Evolutionary conservation across 2,113 vertebrate genomes (phyloP).

Genomic region (Paramisgurnus dabryanus): DNA sequence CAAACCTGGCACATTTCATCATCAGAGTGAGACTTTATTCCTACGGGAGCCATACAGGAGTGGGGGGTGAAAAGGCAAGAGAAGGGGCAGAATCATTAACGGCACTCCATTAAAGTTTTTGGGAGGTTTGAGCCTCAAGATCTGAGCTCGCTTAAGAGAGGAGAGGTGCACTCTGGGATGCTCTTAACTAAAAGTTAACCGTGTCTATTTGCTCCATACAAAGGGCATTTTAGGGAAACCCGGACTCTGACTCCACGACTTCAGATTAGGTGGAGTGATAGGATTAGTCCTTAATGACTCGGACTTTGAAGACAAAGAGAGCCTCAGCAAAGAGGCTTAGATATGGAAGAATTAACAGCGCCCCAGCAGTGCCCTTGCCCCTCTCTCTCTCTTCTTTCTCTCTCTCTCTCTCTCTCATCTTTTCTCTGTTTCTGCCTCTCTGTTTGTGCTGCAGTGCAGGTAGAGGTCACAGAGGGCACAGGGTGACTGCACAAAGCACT

Average conservation of each 20-base stretch:
- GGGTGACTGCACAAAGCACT: constrained; percentile 37
- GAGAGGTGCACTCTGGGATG: constrained; percentile 65
- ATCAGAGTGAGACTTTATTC: not conserved
- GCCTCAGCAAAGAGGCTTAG: constrained; percentile 89
- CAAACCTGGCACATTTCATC: constrained; percentile 15
- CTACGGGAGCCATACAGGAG: not conserved
- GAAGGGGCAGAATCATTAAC: constrained; percentile 86
- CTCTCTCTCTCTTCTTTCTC: constrained; percentile 72
- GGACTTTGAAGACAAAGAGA: constrained; percentile 87
- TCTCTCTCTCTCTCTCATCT: constrained; percentile 33
- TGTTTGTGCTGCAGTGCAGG: constrained; percentile 42
- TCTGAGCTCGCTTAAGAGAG: not conserved
- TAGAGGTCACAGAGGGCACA: constrained; percentile 49
- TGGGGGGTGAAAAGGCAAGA: not conserved
- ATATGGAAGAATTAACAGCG: constrained; percentile 99
- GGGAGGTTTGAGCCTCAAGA: constrained; percentile 10
- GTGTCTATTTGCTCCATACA: constrained; percentile 85
- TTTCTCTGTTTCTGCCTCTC: constrained; percentile 35
- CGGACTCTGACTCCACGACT: constrained; percentile 76
- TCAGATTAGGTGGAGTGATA: constrained; percentile 98
- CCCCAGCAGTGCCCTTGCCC: constrained; percentile 81
- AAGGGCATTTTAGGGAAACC: constrained; percentile 83
- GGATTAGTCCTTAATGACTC: constrained; percentile 99
- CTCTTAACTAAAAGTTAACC: constrained; percentile 77
- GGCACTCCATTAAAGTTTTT: constrained; percentile 83